Conservation (phyloP, 35 echinoderm and acorn worm genomes). For the Stichopus chloronotus region DNA sequence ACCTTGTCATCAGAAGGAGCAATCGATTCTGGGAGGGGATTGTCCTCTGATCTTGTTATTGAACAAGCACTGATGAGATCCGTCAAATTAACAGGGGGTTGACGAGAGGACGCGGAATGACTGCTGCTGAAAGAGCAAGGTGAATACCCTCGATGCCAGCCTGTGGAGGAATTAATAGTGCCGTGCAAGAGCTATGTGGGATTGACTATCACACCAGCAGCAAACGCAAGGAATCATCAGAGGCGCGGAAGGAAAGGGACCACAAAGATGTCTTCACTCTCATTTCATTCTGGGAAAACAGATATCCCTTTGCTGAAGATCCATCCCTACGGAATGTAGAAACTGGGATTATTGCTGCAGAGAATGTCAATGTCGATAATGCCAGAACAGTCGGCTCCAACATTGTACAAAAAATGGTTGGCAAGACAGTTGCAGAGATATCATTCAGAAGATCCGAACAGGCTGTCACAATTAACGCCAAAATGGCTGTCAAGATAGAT, state of each 20-base stretch:
- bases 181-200: slow-evolving; percentile 59
- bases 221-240: slow-evolving; percentile 45
- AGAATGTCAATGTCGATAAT: slow-evolving; percentile 63
- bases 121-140: too few relatives aligned
- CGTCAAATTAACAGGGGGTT: background rate
- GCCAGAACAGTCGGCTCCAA: slow-evolving; percentile 56
- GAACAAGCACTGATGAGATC: slow-evolving; percentile 14
- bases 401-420: slow-evolving; percentile 61
- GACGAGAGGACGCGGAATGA: slow-evolving; percentile 46
- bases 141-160: background rate
- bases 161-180: background rate
- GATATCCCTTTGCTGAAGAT: slow-evolving; percentile 67
- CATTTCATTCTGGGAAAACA: slow-evolving; percentile 46
- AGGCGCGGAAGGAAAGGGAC: slow-evolving; percentile 33
- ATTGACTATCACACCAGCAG: slow-evolving; percentile 49
- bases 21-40: slow-evolving; percentile 69
- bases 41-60: slow-evolving; percentile 44
- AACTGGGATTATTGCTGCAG: slow-evolving; percentile 58
- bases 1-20: slow-evolving; percentile 3
- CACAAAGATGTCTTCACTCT: slow-evolving; percentile 43
- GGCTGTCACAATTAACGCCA: slow-evolving; percentile 65
- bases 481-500: slow-evolving; percentile 47
- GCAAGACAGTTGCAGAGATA: slow-evolving; percentile 37
- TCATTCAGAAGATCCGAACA: slow-evolving; percentile 67
- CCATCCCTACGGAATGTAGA: slow-evolving; percentile 56